Conservation (phyloP, 2,113 vertebrate species). For the Ailurus styani region DNA sequence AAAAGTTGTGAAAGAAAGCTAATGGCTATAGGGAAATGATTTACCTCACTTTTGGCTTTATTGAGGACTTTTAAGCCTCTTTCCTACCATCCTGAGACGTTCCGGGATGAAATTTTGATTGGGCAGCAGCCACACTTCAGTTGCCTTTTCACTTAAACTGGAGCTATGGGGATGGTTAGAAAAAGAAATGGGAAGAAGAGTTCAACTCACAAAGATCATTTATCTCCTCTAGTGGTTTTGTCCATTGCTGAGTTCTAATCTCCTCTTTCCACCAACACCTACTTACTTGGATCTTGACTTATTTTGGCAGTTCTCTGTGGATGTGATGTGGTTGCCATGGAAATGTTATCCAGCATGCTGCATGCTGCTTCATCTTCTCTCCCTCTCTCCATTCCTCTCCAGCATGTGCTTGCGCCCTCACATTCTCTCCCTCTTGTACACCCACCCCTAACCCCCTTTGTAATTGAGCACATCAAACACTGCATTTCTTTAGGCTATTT, state of each 20-base stretch:
- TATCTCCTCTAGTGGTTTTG: conserved; percentile 41
- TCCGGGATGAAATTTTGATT: conserved; percentile 53
- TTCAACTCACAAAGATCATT: conserved; percentile 5
- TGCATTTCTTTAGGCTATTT: conserved; percentile 61
- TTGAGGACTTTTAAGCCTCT: not conserved
- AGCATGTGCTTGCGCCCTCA: conserved; percentile 33
- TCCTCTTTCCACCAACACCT: conserved; percentile 61
- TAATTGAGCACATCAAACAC: conserved; percentile 77
- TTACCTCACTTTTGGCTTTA: not conserved
- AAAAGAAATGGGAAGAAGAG: not conserved
- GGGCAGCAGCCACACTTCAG: not conserved
- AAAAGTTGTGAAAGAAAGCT: conserved; percentile 61
- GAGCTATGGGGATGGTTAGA: conserved; percentile 20
- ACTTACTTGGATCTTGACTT: conserved; percentile 77
- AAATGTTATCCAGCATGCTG: conserved; percentile 69
- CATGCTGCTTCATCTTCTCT: conserved; percentile 58
- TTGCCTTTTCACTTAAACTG: not conserved
- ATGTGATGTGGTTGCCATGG: conserved; percentile 82
- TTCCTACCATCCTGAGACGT: conserved; percentile 22
- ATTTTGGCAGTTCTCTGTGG: conserved; percentile 77
- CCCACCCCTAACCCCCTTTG: conserved; percentile 73
- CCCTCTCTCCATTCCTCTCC: conserved; percentile 74
- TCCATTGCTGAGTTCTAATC: conserved; percentile 43
- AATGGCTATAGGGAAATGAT: conserved; percentile 34
- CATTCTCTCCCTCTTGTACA: conserved; percentile 34